These are phyloP conservation scores for Drosophila rubida DNA, from an alignment of 2,888 invertebrate species.

Conservation along the genomic window DNA sequence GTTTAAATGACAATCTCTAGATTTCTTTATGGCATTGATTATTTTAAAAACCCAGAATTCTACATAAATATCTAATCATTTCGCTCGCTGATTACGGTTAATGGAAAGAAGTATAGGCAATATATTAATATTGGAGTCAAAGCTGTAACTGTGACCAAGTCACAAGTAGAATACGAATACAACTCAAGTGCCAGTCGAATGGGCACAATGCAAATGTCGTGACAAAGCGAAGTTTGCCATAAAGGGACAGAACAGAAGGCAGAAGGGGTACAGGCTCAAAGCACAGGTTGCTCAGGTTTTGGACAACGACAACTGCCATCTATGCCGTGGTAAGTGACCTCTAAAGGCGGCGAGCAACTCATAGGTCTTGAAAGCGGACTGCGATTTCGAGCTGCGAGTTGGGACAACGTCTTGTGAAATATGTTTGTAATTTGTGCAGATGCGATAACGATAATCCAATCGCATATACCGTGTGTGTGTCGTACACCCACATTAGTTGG, in stretches of 20 bases:
- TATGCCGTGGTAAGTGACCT: slow-evolving; percentile 44
- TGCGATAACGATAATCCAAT: slow-evolving; percentile 71
- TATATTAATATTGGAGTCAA: slow-evolving; percentile 8
- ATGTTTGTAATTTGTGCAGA: slow-evolving; percentile 70
- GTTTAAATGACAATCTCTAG: too few relatives aligned
- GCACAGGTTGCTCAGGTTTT: slow-evolving; percentile 48
- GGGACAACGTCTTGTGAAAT: slow-evolving; percentile 31
- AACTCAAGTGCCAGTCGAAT: neutral
- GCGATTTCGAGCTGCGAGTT: neutral
- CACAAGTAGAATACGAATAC: neutral
- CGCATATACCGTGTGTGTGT: slow-evolving; percentile 37
- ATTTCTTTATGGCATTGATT: too few relatives aligned
- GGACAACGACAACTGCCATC: slow-evolving; percentile 10
- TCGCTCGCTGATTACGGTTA: slow-evolving; percentile 8
- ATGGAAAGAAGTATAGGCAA: slow-evolving; percentile 2
- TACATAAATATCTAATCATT: neutral
- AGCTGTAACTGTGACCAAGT: slow-evolving; percentile 4
- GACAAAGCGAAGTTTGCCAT: slow-evolving; percentile 22
- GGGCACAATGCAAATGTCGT: slow-evolving; percentile 23
- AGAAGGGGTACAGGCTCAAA: neutral
- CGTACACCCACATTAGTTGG: slow-evolving; percentile 60
- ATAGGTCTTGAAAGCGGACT: slow-evolving; percentile 8
- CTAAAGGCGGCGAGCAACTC: slow-evolving; percentile 30
- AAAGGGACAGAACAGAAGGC: neutral
- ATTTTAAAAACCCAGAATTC: too few relatives aligned